Conservation (phyloP, 23 tunicate genomes). For the Phallusia fumigata region DNA sequence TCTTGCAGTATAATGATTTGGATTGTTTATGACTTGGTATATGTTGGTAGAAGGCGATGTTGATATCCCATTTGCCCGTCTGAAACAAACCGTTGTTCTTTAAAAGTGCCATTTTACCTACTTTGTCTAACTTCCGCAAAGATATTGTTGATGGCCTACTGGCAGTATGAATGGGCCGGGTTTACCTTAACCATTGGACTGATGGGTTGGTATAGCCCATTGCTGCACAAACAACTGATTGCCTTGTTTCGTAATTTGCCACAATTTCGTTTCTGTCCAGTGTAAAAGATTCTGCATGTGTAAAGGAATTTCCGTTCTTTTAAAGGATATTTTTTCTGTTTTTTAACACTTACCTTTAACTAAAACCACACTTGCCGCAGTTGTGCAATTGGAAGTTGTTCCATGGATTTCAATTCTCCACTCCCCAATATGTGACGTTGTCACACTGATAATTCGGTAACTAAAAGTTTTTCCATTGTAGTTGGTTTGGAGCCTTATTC, state of each 20-base stretch:
- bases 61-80: not conserved
- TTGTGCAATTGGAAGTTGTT: not conserved
- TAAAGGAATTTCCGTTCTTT: too few relatives aligned
- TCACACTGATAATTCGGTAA: not conserved
- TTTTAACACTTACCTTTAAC: not conserved
- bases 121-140: too few relatives aligned
- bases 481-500: not conserved
- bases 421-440: not conserved
- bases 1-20: not conserved
- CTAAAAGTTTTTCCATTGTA: not conserved
- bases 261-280: not conserved
- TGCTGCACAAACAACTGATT: not conserved
- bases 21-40: not conserved
- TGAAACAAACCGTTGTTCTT: too few relatives aligned
- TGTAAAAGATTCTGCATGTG: not conserved
- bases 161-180: too few relatives aligned
- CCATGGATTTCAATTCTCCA: not conserved
- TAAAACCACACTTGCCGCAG: not conserved
- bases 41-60: not conserved
- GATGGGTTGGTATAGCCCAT: slow-evolving; percentile 1
- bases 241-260: not conserved
- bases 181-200: not conserved
- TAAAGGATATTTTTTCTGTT: too few relatives aligned
- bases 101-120: too few relatives aligned
- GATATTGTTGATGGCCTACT: too few relatives aligned